Conservation (phyloP, 2,888 invertebrate species). For the Nymphalis c-album region DNA sequence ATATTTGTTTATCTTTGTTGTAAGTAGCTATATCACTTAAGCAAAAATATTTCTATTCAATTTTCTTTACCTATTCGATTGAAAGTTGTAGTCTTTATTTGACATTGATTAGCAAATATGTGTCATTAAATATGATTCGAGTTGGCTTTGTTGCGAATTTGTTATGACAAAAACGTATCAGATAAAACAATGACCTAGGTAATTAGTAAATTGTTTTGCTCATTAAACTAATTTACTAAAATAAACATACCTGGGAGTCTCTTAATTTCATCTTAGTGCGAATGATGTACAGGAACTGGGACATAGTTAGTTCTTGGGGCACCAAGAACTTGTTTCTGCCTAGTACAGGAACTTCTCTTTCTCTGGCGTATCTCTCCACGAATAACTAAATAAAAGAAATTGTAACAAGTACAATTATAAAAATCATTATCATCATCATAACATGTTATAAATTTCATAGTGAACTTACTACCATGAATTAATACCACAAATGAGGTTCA, state of each 20-base stretch:
- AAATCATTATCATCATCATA: no score
- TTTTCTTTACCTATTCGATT: not conserved
- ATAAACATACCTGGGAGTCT: conserved; percentile 64
- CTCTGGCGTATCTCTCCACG: conserved; percentile 89
- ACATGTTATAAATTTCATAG: no score
- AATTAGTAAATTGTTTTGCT: not conserved
- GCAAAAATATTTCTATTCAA: no score
- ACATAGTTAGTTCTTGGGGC: conserved; percentile 93
- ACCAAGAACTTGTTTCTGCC: conserved; percentile 93
- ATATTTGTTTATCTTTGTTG: no score
- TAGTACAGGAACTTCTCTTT: conserved; percentile 86
- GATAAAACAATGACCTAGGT: not conserved
- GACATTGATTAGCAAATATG: not conserved
- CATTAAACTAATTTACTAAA: not conserved
- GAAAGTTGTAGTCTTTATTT: not conserved
- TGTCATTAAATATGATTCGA: not conserved
- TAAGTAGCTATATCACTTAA: no score
- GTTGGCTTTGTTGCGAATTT: not conserved
- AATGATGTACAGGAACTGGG: conserved; percentile 92
- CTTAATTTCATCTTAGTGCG: conserved; percentile 74
- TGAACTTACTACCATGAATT: no score
- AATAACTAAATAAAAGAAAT: conserved; percentile 82
- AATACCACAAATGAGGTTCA: no score
- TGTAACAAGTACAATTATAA: not conserved
- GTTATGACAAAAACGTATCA: not conserved